These are phyloP conservation scores for Aphelenchoides fujianensis DNA, from an alignment of 1,140 invertebrate species.

Conservation along the genomic window DNA sequence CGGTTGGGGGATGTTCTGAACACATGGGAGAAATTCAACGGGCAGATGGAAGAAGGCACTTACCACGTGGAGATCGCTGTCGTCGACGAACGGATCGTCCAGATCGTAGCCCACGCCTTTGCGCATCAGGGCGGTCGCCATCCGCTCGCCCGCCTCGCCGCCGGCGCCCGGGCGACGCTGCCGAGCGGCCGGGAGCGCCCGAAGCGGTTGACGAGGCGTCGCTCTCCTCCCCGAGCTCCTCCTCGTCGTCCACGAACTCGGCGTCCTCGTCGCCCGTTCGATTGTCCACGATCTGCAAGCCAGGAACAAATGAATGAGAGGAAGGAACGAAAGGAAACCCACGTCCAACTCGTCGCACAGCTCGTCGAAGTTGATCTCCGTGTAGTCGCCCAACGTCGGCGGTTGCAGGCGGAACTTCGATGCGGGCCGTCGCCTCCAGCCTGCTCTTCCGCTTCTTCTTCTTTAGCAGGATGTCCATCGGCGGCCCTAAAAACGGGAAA, in stretches of 20 bases:
- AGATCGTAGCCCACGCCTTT: background rate
- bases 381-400: background rate
- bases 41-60: background rate
- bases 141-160: background rate
- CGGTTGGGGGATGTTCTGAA: background rate
- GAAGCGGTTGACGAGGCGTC: background rate
- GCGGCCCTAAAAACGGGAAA: too few species aligned
- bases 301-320: background rate
- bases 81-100: slow-evolving; percentile 1
- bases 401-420: background rate
- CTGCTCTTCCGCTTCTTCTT: background rate
- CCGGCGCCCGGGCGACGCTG: background rate
- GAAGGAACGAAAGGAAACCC: background rate
- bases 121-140: background rate
- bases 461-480: background rate
- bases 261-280: background rate
- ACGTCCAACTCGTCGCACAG: background rate
- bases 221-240: too few species aligned
- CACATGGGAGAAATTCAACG: background rate
- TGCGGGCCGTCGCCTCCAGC: background rate
- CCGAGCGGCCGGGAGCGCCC: too few species aligned
- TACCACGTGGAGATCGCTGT: background rate
- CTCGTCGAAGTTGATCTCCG: background rate
- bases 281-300: background rate
- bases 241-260: background rate